phyloP scores from a whole-genome alignment of 1,140 invertebrate species.

The Drosophila orena region DNA sequence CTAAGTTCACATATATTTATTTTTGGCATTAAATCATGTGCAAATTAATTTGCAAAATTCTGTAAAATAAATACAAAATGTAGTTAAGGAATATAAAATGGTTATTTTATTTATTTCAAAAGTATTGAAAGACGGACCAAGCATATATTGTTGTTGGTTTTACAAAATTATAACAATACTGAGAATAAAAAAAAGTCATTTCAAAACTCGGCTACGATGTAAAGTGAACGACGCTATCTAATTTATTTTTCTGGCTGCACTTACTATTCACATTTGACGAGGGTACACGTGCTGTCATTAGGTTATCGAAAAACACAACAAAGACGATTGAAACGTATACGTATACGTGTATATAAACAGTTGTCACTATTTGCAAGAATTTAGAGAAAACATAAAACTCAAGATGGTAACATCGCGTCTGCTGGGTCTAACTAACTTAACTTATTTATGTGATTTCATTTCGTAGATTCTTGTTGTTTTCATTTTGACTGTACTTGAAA shows the following conservation, averaged over 20 bases:
- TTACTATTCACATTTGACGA: not conserved
- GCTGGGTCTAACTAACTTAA: not conserved
- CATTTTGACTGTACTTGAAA: constrained; percentile 1
- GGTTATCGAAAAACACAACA: constrained; percentile 4
- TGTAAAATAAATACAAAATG: constrained; percentile 54
- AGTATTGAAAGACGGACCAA: not conserved
- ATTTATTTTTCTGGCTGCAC: not conserved
- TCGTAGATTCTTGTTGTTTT: not conserved
- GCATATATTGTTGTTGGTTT: too few relatives aligned
- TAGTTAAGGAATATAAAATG: constrained; percentile 28
- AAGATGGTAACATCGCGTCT: constrained; percentile 12
- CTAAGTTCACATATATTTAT: constrained; percentile 76
- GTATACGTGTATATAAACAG: constrained; percentile 34
- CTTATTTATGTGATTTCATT: not conserved
- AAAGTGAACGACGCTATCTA: not conserved
- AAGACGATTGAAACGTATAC: not conserved
- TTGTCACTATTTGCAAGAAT: not conserved
- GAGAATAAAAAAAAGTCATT: too few relatives aligned
- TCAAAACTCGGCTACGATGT: not conserved
- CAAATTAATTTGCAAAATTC: constrained; percentile 61
- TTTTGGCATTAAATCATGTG: constrained; percentile 64
- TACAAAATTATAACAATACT: too few relatives aligned
- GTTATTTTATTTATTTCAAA: not conserved
- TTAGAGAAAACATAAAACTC: not conserved
- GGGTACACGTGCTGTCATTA: not conserved